Evolutionary conservation across 2,113 vertebrate species (phyloP), one percentile per base, ranked within the genome.

Genomic region (Centropus bengalensis): DNA sequence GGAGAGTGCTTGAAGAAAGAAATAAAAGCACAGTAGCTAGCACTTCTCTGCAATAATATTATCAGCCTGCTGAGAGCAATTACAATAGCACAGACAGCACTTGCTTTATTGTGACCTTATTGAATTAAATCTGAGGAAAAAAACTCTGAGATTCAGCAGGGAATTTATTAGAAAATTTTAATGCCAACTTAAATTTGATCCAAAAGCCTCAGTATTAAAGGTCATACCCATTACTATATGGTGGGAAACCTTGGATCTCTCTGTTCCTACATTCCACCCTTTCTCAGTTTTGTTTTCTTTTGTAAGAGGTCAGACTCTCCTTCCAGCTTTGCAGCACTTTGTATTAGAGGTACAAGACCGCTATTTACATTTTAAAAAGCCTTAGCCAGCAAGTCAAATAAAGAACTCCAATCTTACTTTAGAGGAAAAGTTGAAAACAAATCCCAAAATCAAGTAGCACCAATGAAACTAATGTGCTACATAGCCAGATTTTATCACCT

Each of bases 131-230:
- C 85, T 71, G 59, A 94, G 62, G 82, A 28, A 79, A 92, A 93
- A 90, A 30, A n/a, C 75, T 71, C 47, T 26, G 44, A 58, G 76
- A 94, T 94, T 91, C 95, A 97, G 94, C 93, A 90, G 96, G 96
- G 91, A 97, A 97, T 97, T 96, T 97, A 96, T 97, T 95, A 97
- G 86, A 96, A 97, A 97, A 96, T 94, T 95, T 89, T 93, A 97
- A 96, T 92, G 94, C 63, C 95, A 97, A 95, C 90, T 90, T 94
- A 96, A 97, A 97, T 96, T 88, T 96, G 70, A 94, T 96, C 92
- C 73, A 89, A 91, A 96, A 82, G 96, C 78, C 92, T 94, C 76
- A 74, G 81, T 95, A 97, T 88, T 93, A 97, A 97, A 97, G 96
- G 96, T 97, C 96, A 96, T 90, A 93, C 87, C 91, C 91, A 95